These are phyloP conservation scores for Craterocephalus amniculus DNA, from an alignment of 2,797 vertebrate species.

Conservation along the genomic window DNA sequence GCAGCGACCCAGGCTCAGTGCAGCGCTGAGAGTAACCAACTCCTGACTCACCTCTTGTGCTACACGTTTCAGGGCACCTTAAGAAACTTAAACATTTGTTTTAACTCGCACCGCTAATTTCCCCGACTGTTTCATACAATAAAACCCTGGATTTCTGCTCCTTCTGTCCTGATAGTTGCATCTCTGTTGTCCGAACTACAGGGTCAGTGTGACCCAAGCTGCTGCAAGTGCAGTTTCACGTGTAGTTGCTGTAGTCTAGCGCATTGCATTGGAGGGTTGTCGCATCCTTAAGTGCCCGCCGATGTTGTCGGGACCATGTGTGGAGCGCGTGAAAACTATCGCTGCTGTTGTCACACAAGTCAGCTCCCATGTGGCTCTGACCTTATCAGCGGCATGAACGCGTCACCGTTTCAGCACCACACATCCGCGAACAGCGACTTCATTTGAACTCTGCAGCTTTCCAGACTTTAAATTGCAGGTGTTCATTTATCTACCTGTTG, in stretches of 20 bases:
- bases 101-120: constrained; percentile 7
- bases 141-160: not conserved
- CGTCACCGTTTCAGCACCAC: constrained; percentile 53
- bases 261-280: constrained; percentile 58
- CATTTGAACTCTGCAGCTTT: constrained; percentile 12
- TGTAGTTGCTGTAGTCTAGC: constrained; percentile 55
- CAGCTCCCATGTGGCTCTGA: not conserved
- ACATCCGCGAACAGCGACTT: constrained; percentile 43
- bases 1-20: constrained; percentile 65
- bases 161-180: constrained; percentile 18
- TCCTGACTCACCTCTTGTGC: constrained; percentile 66
- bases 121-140: constrained; percentile 1
- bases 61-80: constrained; percentile 25
- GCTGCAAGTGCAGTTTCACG: constrained; percentile 45
- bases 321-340: constrained; percentile 24
- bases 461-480: constrained; percentile 8
- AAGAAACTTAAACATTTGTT: not conserved
- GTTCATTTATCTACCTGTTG: constrained; percentile 70
- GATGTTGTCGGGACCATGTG: constrained; percentile 46
- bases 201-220: constrained; percentile 17
- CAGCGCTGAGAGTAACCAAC: constrained; percentile 63
- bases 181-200: not conserved
- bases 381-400: not conserved
- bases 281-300: constrained; percentile 58
- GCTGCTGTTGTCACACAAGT: constrained; percentile 19